Evolutionary conservation across 2,113 vertebrate species (phyloP), one percentile per base, ranked within the genome.

Genomic region (Pseudorectes ferrugineus): DNA sequence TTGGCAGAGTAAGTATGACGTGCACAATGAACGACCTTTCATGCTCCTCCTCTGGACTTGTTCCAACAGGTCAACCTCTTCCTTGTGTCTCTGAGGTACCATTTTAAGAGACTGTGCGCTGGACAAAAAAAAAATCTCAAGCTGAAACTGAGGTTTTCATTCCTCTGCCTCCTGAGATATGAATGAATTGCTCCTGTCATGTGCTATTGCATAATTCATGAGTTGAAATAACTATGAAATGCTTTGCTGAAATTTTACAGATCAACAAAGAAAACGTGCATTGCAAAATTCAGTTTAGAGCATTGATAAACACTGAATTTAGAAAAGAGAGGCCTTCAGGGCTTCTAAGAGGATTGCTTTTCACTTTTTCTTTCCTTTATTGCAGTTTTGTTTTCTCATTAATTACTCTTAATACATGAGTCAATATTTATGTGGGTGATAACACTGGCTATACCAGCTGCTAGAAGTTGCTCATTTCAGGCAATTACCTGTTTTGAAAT

Each of bases 121-220:
- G 13, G 48, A 59, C 28, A 65, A 25, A 49, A 21, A 36, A 52
- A 52, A 11, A 22, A 5, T 25, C 55, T 55, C 33, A 29, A 16
- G 7, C 14, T 58, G n/a, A 46, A 79, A 23, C 58, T 35, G 29
- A 74, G 43, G 33, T 4, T 88, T 95, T 92, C 1, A 0, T 82
- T 87, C 35, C 25, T 74, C 46, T 90, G n/a, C 51, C 59, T 93
- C 75, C 57, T 70, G 75, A 83, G 62, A 80, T 54, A 90, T 35
- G 40, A 88, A 89, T 52, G n/a, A 80, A 88, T 63, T 72, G 42
- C 15, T 85, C 45, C 45, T 75, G 58, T 92, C 70, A 35, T 29
- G 31, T 66, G 43, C 23, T 92, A 28, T 35, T 96, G 78, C 38
- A 82, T 85, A 95, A 93, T 76, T 91, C 78, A 92, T 92, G 33